Conservation (phyloP, 2,888 invertebrate species). For the Dilophus febrilis region DNA sequence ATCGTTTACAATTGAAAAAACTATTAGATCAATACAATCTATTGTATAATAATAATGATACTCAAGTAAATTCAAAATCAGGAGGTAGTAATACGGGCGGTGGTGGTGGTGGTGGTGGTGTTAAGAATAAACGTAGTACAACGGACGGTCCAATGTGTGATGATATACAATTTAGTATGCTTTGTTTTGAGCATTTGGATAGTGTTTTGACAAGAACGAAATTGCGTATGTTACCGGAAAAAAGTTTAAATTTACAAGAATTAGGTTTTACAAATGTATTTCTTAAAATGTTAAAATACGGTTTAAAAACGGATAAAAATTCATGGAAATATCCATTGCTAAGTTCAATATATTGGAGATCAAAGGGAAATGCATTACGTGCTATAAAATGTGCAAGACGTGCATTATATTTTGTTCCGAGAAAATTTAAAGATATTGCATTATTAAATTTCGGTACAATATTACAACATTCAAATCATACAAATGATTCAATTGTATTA, state of each 20-base stretch:
- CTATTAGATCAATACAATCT: too few relatives aligned
- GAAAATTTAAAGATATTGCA: conserved; percentile 21
- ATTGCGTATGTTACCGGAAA: conserved; percentile 20
- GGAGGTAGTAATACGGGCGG: neutral
- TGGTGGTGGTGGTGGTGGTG: neutral
- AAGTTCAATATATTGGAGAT: conserved; percentile 27
- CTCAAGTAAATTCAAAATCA: conserved; percentile 12
- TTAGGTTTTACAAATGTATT: conserved; percentile 12
- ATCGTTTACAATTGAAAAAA: conserved; percentile 10
- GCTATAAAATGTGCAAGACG: conserved; percentile 25
- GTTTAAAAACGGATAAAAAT: conserved; percentile 17
- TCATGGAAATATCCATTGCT: conserved; percentile 27
- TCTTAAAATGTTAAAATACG: conserved; percentile 13
- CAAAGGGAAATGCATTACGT: conserved; percentile 23
- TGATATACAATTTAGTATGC: conserved; percentile 11
- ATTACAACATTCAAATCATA: conserved; percentile 21
- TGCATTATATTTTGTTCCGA: conserved; percentile 22
- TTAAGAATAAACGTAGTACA: neutral
- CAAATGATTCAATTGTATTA: conserved; percentile 23
- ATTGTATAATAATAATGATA: conserved; percentile 12
- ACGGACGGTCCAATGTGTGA: conserved; percentile 3
- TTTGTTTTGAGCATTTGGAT: conserved; percentile 22
- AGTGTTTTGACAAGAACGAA: conserved; percentile 16
- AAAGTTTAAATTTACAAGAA: conserved; percentile 16
- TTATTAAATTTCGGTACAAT: conserved; percentile 26